Conservation (phyloP, 1,140 invertebrate genomes). For the Propsilocerus akamusi region DNA sequence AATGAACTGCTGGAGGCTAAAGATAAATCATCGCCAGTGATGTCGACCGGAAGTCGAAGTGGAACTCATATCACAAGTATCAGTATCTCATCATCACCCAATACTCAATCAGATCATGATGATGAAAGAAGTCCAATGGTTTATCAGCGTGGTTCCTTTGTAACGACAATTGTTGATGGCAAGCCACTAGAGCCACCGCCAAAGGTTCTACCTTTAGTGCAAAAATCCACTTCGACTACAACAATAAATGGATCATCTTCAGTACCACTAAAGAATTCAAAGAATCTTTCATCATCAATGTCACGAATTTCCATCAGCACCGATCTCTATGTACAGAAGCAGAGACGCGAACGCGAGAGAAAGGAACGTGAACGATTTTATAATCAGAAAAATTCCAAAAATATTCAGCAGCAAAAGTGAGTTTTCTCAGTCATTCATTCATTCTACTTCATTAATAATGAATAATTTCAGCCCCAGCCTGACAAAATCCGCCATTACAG, state of each 20-base stretch:
- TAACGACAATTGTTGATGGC: conserved; percentile 22
- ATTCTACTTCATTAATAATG: not conserved
- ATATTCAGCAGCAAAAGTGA: not conserved
- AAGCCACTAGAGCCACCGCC: conserved; percentile 18
- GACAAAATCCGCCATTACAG: not conserved
- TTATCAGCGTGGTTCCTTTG: conserved; percentile 23
- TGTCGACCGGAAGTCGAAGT: conserved; percentile 4
- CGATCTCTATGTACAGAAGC: not conserved
- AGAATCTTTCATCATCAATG: not conserved
- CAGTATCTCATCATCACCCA: conserved; percentile 20
- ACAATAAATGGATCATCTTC: not conserved
- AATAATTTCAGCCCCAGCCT: not conserved
- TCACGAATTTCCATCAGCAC: not conserved
- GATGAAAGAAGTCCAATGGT: conserved; percentile 20
- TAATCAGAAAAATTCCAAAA: not conserved
- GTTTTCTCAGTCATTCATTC: not conserved
- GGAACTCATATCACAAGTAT: conserved; percentile 22
- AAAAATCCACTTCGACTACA: not conserved
- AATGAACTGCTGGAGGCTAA: conserved; percentile 33
- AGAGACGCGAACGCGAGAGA: not conserved
- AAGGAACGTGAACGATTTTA: not conserved
- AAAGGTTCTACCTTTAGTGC: not conserved
- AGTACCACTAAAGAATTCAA: not conserved
- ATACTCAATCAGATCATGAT: conserved; percentile 12
- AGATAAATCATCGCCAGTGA: not conserved